phyloP scores from a whole-genome alignment of 30 jellyfish, hydroid and myxozoan genomes.

The Cassiopea andromeda region DNA sequence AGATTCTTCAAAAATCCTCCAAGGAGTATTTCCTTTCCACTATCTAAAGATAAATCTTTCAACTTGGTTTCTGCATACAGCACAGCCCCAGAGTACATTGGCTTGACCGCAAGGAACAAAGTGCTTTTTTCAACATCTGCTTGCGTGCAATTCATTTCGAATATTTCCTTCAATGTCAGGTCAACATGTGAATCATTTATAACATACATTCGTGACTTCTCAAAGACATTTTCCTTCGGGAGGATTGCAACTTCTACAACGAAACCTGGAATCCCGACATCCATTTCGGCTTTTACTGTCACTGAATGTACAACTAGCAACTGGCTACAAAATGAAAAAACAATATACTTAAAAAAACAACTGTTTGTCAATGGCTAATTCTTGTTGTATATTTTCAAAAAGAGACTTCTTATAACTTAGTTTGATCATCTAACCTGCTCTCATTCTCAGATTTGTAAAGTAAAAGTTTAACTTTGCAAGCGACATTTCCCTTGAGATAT shows the following conservation, averaged over 20 bases:
- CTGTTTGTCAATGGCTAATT: neutral
- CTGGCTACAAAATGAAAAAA: slow-evolving; percentile 25
- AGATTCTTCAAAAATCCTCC: slow-evolving; percentile 88
- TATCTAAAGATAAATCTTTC: slow-evolving; percentile 50
- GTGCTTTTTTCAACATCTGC: slow-evolving; percentile 67
- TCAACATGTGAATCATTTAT: slow-evolving; percentile 65
- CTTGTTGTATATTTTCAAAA: neutral
- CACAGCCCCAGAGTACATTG: slow-evolving; percentile 68
- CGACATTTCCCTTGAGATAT: no score
- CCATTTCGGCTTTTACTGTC: slow-evolving; percentile 45
- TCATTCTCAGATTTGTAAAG: no score
- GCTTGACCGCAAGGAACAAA: slow-evolving; percentile 79
- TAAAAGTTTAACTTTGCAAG: no score
- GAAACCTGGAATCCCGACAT: slow-evolving; percentile 84
- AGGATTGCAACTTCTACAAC: slow-evolving; percentile 80
- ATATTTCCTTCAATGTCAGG: slow-evolving; percentile 67
- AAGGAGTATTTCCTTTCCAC: slow-evolving; percentile 67
- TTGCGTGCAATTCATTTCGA: slow-evolving; percentile 58
- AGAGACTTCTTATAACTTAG: no score
- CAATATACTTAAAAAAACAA: neutral
- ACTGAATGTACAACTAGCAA: slow-evolving; percentile 59
- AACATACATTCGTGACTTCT: slow-evolving; percentile 77
- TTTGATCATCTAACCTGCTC: no score
- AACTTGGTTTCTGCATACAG: slow-evolving; percentile 90
- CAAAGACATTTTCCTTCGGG: slow-evolving; percentile 65